Percentiles rank a stretch among this genome's conserved stretches.
Evolutionary conservation across 2,888 invertebrate species (phyloP).

Genomic region (Leucophora obtusa): DNA sequence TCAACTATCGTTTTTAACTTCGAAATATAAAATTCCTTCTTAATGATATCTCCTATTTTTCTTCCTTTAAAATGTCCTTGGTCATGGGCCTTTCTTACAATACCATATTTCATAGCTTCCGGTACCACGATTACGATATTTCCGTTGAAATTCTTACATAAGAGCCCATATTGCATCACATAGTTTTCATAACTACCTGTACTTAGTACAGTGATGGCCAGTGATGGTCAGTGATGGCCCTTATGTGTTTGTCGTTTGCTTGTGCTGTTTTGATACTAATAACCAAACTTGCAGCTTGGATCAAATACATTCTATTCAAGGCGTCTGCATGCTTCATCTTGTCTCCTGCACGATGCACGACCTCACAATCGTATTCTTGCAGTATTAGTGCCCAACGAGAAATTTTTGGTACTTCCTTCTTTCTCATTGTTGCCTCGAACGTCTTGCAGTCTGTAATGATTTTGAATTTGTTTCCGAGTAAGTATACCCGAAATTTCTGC

Average conservation of each 20-base stretch:
- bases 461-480: constrained; percentile 11
- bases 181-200: too few species aligned
- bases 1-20: constrained; percentile 8
- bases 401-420: constrained; percentile 13
- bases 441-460: constrained; percentile 7
- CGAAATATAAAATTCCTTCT: constrained; percentile 11
- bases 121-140: not conserved
- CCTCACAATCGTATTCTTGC: not conserved
- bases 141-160: not conserved
- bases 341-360: not conserved
- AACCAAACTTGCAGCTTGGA: not conserved
- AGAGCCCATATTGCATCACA: too few species aligned
- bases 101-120: too few species aligned
- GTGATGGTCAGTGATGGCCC: too few species aligned
- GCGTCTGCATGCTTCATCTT: constrained; percentile 7
- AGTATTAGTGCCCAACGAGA: not conserved
- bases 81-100: too few species aligned
- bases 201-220: too few species aligned
- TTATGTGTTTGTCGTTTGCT: too few species aligned
- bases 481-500: constrained; percentile 8
- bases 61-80: not conserved
- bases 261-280: too few species aligned
- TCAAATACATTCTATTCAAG: not conserved
- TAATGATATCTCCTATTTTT: not conserved
- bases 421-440: constrained; percentile 21